A percentile compares a stretch with the other conserved stretches of the same genome.
These are phyloP conservation scores for Pterostichus madidus DNA, from an alignment of 2,888 invertebrate species.

Conservation along the genomic window DNA sequence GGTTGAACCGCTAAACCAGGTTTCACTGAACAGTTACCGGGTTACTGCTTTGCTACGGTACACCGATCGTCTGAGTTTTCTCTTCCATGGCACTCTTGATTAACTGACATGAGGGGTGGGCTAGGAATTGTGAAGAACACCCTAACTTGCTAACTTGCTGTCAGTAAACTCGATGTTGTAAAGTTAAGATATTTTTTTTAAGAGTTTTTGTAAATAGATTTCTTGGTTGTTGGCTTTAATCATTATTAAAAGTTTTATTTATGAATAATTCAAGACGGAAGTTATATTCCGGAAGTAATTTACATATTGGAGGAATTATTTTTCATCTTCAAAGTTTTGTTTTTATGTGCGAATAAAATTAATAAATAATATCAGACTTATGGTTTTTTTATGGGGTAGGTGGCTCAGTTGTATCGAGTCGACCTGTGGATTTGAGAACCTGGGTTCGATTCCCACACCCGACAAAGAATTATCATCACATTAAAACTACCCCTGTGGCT, in stretches of 20 bases:
- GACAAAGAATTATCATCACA: too few relatives aligned
- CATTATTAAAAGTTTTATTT: slow-evolving; percentile 22
- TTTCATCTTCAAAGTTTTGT: slow-evolving; percentile 33
- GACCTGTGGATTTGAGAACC: too few relatives aligned
- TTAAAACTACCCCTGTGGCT: too few relatives aligned
- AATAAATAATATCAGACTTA: slow-evolving; percentile 12
- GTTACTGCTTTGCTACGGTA: background rate
- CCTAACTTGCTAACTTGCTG: too few relatives aligned
- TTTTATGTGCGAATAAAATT: slow-evolving; percentile 8
- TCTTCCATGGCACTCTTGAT: background rate
- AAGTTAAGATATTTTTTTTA: too few relatives aligned
- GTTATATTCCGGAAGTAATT: slow-evolving; percentile 20
- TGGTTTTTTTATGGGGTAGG: too few relatives aligned
- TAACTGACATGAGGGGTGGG: background rate
- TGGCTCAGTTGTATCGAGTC: too few relatives aligned
- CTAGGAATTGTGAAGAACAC: background rate
- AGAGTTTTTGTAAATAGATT: slow-evolving; percentile 8
- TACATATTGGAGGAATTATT: slow-evolving; percentile 5
- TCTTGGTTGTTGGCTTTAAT: slow-evolving; percentile 16
- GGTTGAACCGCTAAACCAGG: background rate
- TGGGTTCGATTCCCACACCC: too few relatives aligned
- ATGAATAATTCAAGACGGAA: slow-evolving; percentile 34
- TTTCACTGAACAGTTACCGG: background rate
- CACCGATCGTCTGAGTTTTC: background rate
- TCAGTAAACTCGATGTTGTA: too few relatives aligned